These are phyloP conservation scores for Oxyura jamaicensis DNA, from an alignment of 2,113 vertebrate genomes.

Conservation along the genomic window DNA sequence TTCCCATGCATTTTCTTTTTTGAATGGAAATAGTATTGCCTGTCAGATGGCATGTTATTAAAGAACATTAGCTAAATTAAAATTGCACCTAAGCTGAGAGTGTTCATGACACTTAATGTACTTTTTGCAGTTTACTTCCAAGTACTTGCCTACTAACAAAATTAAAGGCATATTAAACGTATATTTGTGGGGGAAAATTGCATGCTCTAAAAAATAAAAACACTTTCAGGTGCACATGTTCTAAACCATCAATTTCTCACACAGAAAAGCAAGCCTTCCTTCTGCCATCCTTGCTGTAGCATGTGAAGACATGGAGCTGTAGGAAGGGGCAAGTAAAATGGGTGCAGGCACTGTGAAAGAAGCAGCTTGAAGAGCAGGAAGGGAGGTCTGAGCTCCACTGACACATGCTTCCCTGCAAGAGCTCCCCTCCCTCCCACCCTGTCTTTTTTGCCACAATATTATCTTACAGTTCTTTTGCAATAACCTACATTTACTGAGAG, in stretches of 20 bases:
- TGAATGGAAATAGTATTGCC: neutral
- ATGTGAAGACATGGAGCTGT: neutral
- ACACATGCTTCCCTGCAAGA: neutral
- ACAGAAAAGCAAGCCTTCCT: neutral
- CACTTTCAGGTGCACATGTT: neutral
- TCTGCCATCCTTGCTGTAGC: neutral
- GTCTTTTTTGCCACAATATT: neutral
- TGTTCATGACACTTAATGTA: neutral
- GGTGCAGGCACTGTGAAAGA: neutral
- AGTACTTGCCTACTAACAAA: conserved; percentile 22
- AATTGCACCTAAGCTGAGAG: neutral
- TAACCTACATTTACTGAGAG: conserved; percentile 2
- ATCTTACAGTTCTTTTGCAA: neutral
- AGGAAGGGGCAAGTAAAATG: neutral
- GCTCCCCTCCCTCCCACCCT: neutral
- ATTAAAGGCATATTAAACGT: neutral
- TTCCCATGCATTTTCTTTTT: neutral
- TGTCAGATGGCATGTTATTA: conserved; percentile 9
- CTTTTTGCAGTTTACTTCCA: conserved; percentile 14
- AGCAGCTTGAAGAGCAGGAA: neutral
- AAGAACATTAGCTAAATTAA: conserved; percentile 46
- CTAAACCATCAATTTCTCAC: neutral
- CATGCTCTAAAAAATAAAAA: neutral
- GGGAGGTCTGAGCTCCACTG: neutral
- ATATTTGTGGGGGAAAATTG: neutral